A percentile compares a stretch with the other conserved stretches of the same genome.
Evolutionary conservation across 2,797 vertebrate genomes (phyloP).

Genomic region (Leptodactylus fallax): DNA sequence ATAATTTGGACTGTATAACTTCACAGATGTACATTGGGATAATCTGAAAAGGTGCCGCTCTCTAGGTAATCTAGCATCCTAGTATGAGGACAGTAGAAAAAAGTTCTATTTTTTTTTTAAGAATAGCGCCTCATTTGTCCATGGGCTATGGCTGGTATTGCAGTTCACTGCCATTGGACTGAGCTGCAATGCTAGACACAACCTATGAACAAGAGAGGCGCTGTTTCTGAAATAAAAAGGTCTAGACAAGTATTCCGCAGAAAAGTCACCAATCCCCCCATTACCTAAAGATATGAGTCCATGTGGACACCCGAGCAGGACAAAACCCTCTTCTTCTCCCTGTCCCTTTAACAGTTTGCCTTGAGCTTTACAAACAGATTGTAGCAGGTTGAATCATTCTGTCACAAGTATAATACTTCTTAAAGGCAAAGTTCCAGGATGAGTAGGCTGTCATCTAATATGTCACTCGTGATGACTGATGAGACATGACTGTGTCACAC

Average conservation of each 20-base stretch:
- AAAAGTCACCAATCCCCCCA: background rate
- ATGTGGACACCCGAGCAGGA: background rate
- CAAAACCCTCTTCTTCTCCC: background rate
- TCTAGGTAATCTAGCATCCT: too few relatives aligned
- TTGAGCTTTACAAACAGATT: constrained; percentile 51
- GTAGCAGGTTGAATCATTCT: constrained; percentile 56
- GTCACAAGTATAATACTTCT: constrained; percentile 33
- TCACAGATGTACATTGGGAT: too few relatives aligned
- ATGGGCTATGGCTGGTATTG: background rate
- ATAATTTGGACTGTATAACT: too few relatives aligned
- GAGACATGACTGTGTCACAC: constrained; percentile 48
- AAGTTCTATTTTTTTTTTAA: too few relatives aligned
- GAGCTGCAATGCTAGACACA: too few relatives aligned
- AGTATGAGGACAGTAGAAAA: too few relatives aligned
- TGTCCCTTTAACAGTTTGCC: constrained; percentile 14
- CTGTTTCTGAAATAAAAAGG: too few relatives aligned
- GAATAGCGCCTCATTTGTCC: background rate
- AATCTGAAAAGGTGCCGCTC: too few relatives aligned
- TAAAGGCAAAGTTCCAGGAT: constrained; percentile 58
- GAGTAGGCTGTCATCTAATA: constrained; percentile 57
- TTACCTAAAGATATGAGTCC: too few relatives aligned
- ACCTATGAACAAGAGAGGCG: too few relatives aligned
- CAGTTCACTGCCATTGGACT: background rate
- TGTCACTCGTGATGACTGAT: constrained; percentile 60
- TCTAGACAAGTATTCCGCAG: background rate